Conservation (phyloP, 2,797 vertebrate genomes). For the Alcedo atthis region DNA sequence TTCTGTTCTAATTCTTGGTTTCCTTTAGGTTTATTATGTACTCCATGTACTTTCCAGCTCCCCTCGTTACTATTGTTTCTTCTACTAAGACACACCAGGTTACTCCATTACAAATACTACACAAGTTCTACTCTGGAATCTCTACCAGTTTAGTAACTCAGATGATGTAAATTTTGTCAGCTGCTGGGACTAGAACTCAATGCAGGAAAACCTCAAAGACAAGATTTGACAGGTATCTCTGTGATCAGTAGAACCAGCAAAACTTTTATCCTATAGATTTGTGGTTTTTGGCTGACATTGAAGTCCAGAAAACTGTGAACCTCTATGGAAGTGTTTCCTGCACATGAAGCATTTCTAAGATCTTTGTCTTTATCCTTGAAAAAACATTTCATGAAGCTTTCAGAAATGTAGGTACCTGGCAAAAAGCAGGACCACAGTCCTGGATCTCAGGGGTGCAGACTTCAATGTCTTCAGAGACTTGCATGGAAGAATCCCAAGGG, state of each 20-base stretch:
- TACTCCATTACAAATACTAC: not conserved
- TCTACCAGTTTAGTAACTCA: not conserved
- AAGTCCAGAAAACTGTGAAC: not conserved
- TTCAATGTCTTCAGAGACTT: not conserved
- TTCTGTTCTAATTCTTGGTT: not conserved
- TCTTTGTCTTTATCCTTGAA: not conserved
- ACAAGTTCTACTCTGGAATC: not conserved
- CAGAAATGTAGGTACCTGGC: not conserved
- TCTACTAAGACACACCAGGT: not conserved
- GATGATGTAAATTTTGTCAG: not conserved
- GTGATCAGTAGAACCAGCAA: not conserved
- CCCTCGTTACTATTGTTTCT: not conserved
- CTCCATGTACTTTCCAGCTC: accelerated
- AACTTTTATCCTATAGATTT: not conserved
- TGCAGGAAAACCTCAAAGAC: not conserved
- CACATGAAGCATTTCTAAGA: not conserved
- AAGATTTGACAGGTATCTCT: not conserved
- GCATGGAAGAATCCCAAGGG: not conserved
- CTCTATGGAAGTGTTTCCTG: not conserved
- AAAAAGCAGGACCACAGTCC: not conserved
- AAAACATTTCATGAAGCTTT: not conserved
- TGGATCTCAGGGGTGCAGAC: not conserved
- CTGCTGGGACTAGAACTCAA: not conserved
- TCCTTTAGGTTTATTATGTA: not conserved
- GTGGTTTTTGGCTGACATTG: not conserved